Evolutionary conservation across 2,797 vertebrate species (phyloP), one percentile per base, ranked within the genome.

Genomic region (Urosaurus nigricauda): DNA sequence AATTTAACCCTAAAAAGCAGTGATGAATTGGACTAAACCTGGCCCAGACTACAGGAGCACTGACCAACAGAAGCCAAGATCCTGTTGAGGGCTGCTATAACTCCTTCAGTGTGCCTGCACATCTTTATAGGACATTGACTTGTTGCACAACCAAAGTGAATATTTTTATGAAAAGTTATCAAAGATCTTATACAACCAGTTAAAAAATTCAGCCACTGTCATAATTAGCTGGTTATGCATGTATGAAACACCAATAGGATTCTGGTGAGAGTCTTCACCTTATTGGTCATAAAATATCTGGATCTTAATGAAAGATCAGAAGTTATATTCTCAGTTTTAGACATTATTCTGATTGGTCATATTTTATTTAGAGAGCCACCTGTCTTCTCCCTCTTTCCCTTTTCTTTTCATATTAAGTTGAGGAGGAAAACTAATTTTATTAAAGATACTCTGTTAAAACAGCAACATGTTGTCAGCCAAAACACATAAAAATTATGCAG

Each of bases 381-480:
- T 43, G 0, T 2, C 56, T 13, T 5, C 11, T 65, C 43, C 47
- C 21, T 47, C 13, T 32, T 5, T n/a, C 21, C 47, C 3, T 32
- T 5, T 87, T 77, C 24, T 83, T 90, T 13, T 19, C 32, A 0
- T 16, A 79, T 56, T 81, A 89, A 60, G 37, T 68, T 68, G 60
- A 2, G 86, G 63, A 56, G 63, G 86, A 75, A 92, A 84, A 7
- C 32, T 86, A 78, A 65, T 7, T 86, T 92, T 92, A 73, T 40
- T 71, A 85, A 73, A 90, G 0, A 51, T n/a, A 1, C 2, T 60
- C 3, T 40, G 56, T 77, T 86, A 93, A 91, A 92, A 37, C 26
- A 40, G 47, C 47, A 51, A 32, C 8, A 70, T 91, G 94, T 51
- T 17, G 85, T 6, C 0, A 29, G 84, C 90, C 78, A 92, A 94